Base-by-base conservation (phyloP, 1,140 invertebrate species). In the Zaprionus kolodkinae region DNA sequence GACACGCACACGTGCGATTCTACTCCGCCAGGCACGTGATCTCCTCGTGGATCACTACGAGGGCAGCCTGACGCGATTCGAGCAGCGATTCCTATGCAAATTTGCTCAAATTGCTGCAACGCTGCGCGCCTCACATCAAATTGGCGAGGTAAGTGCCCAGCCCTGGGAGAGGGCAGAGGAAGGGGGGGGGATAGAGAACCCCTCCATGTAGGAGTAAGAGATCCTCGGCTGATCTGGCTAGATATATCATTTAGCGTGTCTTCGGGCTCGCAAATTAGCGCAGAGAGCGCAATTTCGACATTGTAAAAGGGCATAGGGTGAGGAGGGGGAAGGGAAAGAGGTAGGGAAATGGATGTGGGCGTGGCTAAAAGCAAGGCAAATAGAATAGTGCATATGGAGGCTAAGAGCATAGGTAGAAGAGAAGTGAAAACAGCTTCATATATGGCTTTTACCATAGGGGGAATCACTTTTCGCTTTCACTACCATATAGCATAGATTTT, bases 11-110 rank as follows among this genome's bases (percentile, higher is more conserved):
- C 93, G 94, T 90, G 93, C 94, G 82, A 93, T 94, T 79, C 92
- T 96, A 84, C 94, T 95, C 70, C 93, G 95, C 60, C 95, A 96
- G 92, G 95, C 95, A 52, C 94, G 95, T 72, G 95, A 96, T 91
- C 93, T 95, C 56, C 94, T 96, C 72, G 94, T 95, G 33, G 95
- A 94, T 84, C 93, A 94, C 76, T 96, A 95, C 93, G 93, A 94
- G 61, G 95, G 95, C 33, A 94, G 95, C 91, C 91, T 95, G 80
- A 92, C 93, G 52, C 93, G 93, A 78, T 96, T 96, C 85, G 94
- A 95, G 78, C 93, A 93, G 69, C 94, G 94, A 67, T 96, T 95
- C 92, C 94, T 95, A 81, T 93, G 93, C 65, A 95, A 95, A 67
- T 95, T 95, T 50, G 93, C 94, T 5, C 92, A 93, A 75, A 93